These are phyloP conservation scores for Copidosoma aretas DNA, from an alignment of 2,888 invertebrate species.

Conservation along the genomic window DNA sequence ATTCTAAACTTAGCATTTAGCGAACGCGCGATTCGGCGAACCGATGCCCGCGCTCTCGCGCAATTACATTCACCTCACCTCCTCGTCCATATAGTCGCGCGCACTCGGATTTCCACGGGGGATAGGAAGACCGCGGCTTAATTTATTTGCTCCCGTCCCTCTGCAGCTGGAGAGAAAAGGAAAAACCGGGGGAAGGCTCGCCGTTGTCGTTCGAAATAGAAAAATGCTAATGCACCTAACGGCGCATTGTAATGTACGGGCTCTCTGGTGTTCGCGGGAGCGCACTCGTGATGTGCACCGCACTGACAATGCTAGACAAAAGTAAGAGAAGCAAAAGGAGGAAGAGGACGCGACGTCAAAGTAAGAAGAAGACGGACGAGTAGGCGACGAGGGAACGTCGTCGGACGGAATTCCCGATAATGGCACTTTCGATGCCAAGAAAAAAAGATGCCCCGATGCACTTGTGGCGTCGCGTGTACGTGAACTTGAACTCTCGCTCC, in stretches of 20 bases:
- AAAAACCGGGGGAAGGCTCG: not conserved
- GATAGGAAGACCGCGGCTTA: no score
- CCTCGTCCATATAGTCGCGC: no score
- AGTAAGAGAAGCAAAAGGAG: no score
- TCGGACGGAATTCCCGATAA: conserved; percentile 32
- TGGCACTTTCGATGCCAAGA: conserved; percentile 38
- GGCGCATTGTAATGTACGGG: conserved; percentile 17
- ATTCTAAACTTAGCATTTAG: no score
- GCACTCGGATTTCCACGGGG: no score
- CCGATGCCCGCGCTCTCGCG: no score
- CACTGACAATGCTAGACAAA: not conserved
- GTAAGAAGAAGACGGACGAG: not conserved
- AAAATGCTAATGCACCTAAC: conserved; percentile 36
- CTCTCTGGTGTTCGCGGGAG: conserved; percentile 27
- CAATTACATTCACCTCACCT: no score
- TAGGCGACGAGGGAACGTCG: conserved; percentile 1
- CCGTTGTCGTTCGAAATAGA: conserved; percentile 3
- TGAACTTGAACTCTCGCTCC: conserved; percentile 29
- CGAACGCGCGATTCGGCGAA: no score
- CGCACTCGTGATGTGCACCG: conserved; percentile 6
- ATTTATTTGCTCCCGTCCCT: conserved; percentile 11
- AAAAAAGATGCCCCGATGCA: conserved; percentile 10
- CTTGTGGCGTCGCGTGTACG: conserved; percentile 19
- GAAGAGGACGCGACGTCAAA: not conserved
- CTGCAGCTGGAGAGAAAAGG: not conserved